Percentiles rank a stretch among this genome's conserved stretches.
Evolutionary conservation across 2,797 vertebrate species (phyloP).

Genomic region (Benthosema pterotum): DNA sequence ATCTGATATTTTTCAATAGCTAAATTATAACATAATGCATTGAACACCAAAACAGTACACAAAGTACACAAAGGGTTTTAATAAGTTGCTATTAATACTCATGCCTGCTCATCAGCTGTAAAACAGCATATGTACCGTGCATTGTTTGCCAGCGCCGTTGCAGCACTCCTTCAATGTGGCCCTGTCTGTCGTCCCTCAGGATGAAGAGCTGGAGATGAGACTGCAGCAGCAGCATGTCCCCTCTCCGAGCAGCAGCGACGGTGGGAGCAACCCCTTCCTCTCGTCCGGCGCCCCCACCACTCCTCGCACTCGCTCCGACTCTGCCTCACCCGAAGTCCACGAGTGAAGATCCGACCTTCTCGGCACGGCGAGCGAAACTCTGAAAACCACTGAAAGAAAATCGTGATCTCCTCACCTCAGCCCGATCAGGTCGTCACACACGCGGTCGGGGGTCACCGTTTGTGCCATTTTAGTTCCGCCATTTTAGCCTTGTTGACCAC

Average conservation of each 20-base stretch:
- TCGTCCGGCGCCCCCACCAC: constrained; percentile 3
- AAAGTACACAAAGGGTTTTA: too few species aligned
- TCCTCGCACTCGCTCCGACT: constrained; percentile 24
- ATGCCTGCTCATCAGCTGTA: too few species aligned
- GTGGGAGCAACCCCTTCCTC: constrained; percentile 5
- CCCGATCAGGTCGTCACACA: not conserved
- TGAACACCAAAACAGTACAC: too few species aligned
- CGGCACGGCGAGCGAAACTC: not conserved
- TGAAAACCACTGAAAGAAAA: constrained; percentile 2
- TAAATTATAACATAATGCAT: too few species aligned
- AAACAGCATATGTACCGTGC: too few species aligned
- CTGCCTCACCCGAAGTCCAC: constrained; percentile 24
- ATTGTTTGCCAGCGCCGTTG: too few species aligned
- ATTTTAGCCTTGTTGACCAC: constrained; percentile 17
- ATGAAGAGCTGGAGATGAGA: constrained; percentile 70
- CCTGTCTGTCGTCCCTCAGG: constrained; percentile 59
- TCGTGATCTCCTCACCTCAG: constrained; percentile 23
- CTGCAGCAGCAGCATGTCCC: not conserved
- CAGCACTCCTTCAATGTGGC: too few species aligned
- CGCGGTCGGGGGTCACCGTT: too few species aligned
- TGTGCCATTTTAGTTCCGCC: constrained; percentile 16
- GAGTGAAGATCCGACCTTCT: constrained; percentile 21
- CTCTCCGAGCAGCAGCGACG: constrained; percentile 10
- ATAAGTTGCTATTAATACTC: too few species aligned
- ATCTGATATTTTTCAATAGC: too few species aligned